Percentiles rank a stretch among this genome's conserved stretches.
These are phyloP conservation scores for Scrobipalpa atriplicella DNA, from an alignment of 2,888 invertebrate species.

Conservation along the genomic window DNA sequence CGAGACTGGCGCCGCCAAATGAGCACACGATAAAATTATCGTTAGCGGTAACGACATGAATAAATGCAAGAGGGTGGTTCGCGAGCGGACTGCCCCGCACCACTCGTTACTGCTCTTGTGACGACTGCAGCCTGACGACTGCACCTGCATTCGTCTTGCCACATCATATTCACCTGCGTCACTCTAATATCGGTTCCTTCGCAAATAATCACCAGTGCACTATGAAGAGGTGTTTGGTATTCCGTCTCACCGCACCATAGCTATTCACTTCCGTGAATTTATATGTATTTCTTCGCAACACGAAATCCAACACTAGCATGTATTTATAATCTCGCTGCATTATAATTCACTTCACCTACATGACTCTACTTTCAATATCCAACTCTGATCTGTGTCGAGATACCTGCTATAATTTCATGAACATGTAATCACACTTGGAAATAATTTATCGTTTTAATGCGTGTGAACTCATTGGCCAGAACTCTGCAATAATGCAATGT, in stretches of 20 bases:
- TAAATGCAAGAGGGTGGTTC: conserved; percentile 81
- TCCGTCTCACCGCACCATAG: too few species aligned
- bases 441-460: too few species aligned
- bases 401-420: too few species aligned
- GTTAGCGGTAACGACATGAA: conserved; percentile 84
- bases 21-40: conserved; percentile 84
- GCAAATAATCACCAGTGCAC: neutral
- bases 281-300: too few species aligned
- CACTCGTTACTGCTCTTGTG: conserved; percentile 76
- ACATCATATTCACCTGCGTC: neutral
- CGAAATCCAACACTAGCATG: too few species aligned
- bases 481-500: conserved; percentile 29
- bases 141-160: neutral
- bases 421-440: too few species aligned
- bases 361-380: too few species aligned
- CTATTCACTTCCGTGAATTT: too few species aligned
- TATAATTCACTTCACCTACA: too few species aligned
- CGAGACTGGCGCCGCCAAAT: conserved; percentile 80
- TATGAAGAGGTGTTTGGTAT: neutral
- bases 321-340: too few species aligned
- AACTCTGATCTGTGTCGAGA: too few species aligned
- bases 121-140: conserved; percentile 48
- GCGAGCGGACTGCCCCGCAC: conserved; percentile 59
- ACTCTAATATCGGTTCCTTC: neutral
- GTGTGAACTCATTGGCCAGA: conserved; percentile 12